Percentiles rank a stretch among this genome's conserved stretches.
phyloP scores from a whole-genome alignment of 1,140 invertebrate genomes.

The Drosophila biarmipes region DNA sequence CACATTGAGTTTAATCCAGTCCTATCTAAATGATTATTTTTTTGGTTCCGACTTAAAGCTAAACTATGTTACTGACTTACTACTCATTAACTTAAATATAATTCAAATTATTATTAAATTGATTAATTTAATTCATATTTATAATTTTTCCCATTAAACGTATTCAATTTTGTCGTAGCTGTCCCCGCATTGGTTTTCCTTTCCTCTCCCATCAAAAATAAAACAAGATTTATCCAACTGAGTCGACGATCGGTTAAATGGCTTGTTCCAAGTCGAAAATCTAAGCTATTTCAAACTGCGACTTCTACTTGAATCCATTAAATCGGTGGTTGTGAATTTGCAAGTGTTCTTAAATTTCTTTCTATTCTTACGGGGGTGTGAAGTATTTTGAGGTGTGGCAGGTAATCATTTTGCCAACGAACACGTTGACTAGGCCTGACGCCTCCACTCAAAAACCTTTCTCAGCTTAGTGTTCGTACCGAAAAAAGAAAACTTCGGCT shows the following conservation, averaged over 20 bases:
- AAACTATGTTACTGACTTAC: constrained; percentile 79
- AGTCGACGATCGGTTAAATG: constrained; percentile 13
- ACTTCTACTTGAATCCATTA: neutral
- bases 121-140: constrained; percentile 83
- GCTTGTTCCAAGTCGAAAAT: neutral
- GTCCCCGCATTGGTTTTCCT: constrained; percentile 60
- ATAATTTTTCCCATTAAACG: constrained; percentile 81
- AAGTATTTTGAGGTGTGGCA: too few relatives aligned
- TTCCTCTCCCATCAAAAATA: constrained; percentile 9
- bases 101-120: constrained; percentile 82
- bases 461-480: neutral
- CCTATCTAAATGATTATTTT: constrained; percentile 45
- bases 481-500: constrained; percentile 4
- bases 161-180: constrained; percentile 73
- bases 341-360: too few relatives aligned
- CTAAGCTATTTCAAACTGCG: too few relatives aligned
- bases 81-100: constrained; percentile 83
- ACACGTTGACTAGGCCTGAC: neutral
- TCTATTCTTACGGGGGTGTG: too few relatives aligned
- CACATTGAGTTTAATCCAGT: constrained; percentile 35
- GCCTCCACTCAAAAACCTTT: neutral
- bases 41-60: constrained; percentile 66
- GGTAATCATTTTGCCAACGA: neutral
- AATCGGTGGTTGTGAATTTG: too few relatives aligned
- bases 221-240: constrained; percentile 35